Percentiles rank a stretch among this genome's conserved stretches.
Evolutionary conservation across 2,797 vertebrate genomes (phyloP).

Genomic region (Amblyraja radiata): DNA sequence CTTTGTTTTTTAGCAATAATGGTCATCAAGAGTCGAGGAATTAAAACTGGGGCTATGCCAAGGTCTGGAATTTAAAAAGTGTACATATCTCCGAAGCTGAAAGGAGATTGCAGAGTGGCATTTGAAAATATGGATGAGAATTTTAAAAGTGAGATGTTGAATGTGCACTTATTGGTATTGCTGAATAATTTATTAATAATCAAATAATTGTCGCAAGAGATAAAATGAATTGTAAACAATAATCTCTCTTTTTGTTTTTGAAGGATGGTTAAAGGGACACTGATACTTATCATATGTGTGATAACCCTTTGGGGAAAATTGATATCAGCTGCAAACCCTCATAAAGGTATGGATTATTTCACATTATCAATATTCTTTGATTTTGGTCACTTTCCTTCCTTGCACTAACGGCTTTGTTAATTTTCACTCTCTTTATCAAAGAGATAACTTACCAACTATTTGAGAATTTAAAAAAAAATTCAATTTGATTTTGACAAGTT

Average conservation of each 20-base stretch:
- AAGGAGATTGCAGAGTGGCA: too few species aligned
- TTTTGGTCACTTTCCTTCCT: background rate
- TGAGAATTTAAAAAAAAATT: too few species aligned
- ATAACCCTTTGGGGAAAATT: conserved; percentile 78
- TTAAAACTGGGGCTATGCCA: too few species aligned
- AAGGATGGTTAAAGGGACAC: conserved; percentile 91
- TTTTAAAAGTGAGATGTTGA: too few species aligned
- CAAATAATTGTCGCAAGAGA: conserved; percentile 34
- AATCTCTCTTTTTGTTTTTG: conserved; percentile 48
- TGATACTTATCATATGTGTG: conserved; percentile 83
- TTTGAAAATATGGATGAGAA: too few species aligned
- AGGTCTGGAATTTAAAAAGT: too few species aligned
- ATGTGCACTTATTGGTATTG: background rate
- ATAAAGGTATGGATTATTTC: conserved; percentile 72
- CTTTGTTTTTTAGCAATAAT: too few species aligned
- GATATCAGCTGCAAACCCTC: conserved; percentile 66
- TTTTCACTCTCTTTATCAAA: background rate
- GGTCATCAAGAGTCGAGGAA: too few species aligned
- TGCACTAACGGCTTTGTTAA: background rate
- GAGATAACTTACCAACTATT: background rate
- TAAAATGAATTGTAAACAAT: background rate
- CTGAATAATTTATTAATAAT: conserved; percentile 9
- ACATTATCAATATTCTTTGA: background rate
- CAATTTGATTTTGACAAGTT: background rate
- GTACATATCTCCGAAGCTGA: too few species aligned